Base-by-base conservation (phyloP, 2,113 vertebrate genomes). In the Carettochelys insculpta region DNA sequence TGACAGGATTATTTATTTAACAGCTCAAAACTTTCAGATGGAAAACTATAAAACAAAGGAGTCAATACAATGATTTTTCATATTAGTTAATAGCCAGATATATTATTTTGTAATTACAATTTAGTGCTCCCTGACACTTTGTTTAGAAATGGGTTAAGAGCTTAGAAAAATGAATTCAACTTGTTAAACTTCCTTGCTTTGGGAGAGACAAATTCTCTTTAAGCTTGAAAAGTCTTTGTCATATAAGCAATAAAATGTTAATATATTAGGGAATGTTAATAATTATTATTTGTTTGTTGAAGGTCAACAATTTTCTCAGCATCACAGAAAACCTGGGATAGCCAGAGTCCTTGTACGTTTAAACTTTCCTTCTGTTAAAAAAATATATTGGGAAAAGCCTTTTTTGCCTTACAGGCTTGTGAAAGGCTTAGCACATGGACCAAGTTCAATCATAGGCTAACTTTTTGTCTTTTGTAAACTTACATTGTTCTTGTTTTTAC, bases 221-320 rank as follows among this genome's bases (percentile, higher is more conserved):
- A 83, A 88, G 93, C 34, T 91, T 82, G 43, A 20, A 4, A 54
- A 14, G 68, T 27, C 41, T 53, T 83, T 56, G 27, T 77, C 76
- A 87, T 86, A 75, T 25, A 56, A 27, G n/a, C 77, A 85, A 94
- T 93, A 94, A 91, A 92, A 89, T 85, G 45, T 5, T 96, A 78
- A 84, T 91, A 89, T 88, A 86, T 85, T 93, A 85, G 2, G 89
- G 76, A 87, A 91, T 34, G 75, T 25, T 91, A 47, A 45, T 45
- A 94, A 90, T 93, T 92, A 76, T 19, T 91, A 91, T 54, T 93
- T 20, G 79, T 81, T 96, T 75, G 25, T 50, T 87, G 84, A 90
- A n/a, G 48, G 76, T 25, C 85, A 77, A 34, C 1, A 52, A 82
- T 86, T 93, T 92, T 81, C 65, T 90, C 82, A 80, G 48, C 5